Evolutionary conservation across 1,140 invertebrate genomes (phyloP).

Genomic region (Cheumatopsyche charites): DNA sequence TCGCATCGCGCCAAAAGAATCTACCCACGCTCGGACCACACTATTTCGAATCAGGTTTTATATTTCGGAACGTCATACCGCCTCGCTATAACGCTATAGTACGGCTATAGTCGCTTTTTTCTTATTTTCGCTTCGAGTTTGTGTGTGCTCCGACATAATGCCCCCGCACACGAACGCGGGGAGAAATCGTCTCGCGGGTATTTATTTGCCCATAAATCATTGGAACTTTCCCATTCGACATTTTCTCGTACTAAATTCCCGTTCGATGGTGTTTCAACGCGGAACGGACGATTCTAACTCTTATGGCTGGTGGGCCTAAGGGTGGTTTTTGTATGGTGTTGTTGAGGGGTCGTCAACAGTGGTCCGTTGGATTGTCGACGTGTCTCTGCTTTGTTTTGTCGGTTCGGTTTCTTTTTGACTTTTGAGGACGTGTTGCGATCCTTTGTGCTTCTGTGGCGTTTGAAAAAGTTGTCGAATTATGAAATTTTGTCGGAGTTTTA

Average conservation of each 20-base stretch:
- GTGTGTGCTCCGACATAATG: slow-evolving; percentile 17
- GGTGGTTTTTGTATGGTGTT: slow-evolving; percentile 1
- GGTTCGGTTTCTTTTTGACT: too few relatives aligned
- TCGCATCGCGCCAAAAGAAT: background rate
- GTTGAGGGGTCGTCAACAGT: background rate
- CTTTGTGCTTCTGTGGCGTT: too few relatives aligned
- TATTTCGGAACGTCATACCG: slow-evolving; percentile 4
- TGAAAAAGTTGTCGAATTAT: too few relatives aligned
- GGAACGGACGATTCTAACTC: background rate
- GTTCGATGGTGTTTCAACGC: slow-evolving; percentile 25
- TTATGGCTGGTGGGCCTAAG: background rate
- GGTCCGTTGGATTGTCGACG: background rate
- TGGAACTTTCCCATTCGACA: slow-evolving; percentile 48
- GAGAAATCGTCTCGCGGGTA: slow-evolving; percentile 44
- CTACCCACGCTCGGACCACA: slow-evolving; percentile 24
- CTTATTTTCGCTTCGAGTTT: too few relatives aligned
- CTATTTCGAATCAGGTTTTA: slow-evolving; percentile 32
- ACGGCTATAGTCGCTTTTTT: too few relatives aligned
- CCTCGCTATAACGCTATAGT: too few relatives aligned
- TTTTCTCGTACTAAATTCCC: slow-evolving; percentile 46
- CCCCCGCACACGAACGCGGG: slow-evolving; percentile 31
- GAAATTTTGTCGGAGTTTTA: too few relatives aligned
- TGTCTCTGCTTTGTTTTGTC: too few relatives aligned
- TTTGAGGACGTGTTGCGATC: too few relatives aligned
- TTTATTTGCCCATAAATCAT: slow-evolving; percentile 48